Evolutionary conservation across 1,140 invertebrate species (phyloP), one percentile per base, ranked within the genome.

Genomic region (Leucophenga varia): DNA sequence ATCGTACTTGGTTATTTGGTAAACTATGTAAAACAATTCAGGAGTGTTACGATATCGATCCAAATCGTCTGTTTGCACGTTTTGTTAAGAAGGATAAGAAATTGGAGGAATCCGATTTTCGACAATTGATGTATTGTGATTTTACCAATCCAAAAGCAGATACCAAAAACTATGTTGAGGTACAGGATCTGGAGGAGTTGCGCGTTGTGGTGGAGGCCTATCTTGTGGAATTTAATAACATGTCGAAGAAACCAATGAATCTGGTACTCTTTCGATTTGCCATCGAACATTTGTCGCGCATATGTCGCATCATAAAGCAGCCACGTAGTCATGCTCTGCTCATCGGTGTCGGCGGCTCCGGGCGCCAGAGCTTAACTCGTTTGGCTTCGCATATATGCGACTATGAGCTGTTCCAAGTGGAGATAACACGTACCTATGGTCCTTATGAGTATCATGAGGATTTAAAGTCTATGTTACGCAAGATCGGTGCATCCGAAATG

Each of bases 211-310:
- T 94, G 0, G 93, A 97, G 68, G 85, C 85, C 1, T 96, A 92
- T 78, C 79, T 98, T 10, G 85, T 87, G 2, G 95, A 98, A 69
- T 97, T 87, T 61, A 97, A 98, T 73, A 91, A 94, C 48, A 92
- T 97, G 87, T 93, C 90, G 17, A 97, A 95, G 73, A 97, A 97
- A 68, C 93, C 94, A 1, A 97, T 98, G 95, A 93, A 94, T 79
- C 79, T 98, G 35, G 93, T 97, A 3, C 78, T 98, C 18, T 98
- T 97, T 74, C 88, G 90, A 61, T 97, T 94, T 79, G 93, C 93
- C 10, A 89, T 97, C 48, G 93, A 97, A 78, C 94, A 97, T 81
- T 82, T 97, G 47, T 94, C 92, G 10, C 84, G 91, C 63, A 89
- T 98, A 56, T 89, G 88, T 64, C 84, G 94, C 38, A 90, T 98